Evolutionary conservation across 1,140 invertebrate species (phyloP), one percentile per base, ranked within the genome.

Genomic region (Temnothorax curvispinosus): DNA sequence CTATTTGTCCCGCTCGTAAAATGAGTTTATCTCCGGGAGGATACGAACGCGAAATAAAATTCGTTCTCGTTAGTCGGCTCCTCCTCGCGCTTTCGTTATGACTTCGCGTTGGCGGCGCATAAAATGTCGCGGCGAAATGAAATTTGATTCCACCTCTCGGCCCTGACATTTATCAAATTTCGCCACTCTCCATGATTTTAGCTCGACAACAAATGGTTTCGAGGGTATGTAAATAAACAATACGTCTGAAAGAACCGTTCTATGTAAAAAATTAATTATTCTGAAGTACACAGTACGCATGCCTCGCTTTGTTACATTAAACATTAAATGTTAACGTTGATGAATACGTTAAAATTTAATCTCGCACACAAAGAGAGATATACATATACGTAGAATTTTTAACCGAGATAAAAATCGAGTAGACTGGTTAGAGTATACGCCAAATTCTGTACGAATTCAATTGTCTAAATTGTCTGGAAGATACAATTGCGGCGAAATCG

Each of bases 121-220:
- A 62, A 74, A 84, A 74, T 84, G 80, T 60, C 69, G 18, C 44
- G 27, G 41, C 27, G 4, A 62, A 84, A 84, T 84, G 54, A 75
- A 75, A 84, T 84, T 84, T 84, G 80, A 84, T 84, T 84, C 69
- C 69, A 75, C 69, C 44, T 60, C 54, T 60, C 41, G 78, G 32
- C 52, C 4, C 38, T 15, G 18, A 74, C 41, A 27, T 84, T 84
- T 60, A 84, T 84, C 80, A 74, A 84, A 62, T 84, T 75, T 84
- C 5, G n/a, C 35, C 50, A 18, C 21, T 4, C 13, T 50, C 8
- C 54, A 72, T 84, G 13, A 74, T 84, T 50, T 84, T 62, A 62
- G 18, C 27, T 18, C 32, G 54, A 60, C 67, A 41, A 84, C 67
- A 50, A 84, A 41, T 62, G 15, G n/a, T 71, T 71, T n/a, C 21